Conservation (phyloP, 92 coral and sea anemone species). For the Epizoanthus illoricatus region DNA sequence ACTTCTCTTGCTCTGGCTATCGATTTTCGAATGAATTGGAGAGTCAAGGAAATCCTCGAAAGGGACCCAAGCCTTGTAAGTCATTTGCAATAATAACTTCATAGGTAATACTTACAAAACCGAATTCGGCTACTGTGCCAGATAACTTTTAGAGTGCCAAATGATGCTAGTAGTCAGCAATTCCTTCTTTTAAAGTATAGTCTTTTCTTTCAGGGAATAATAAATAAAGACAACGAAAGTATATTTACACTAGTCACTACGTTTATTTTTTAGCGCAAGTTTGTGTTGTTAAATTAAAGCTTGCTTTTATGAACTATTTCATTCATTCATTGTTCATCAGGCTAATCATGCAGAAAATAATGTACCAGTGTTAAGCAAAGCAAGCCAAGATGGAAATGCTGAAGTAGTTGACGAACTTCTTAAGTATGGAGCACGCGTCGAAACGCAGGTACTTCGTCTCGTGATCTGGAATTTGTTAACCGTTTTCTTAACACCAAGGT, state of each 20-base stretch:
- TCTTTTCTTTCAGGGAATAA: too few species aligned
- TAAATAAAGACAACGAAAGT: too few species aligned
- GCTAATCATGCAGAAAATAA: background rate
- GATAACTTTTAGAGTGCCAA: too few species aligned
- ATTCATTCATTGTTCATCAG: background rate
- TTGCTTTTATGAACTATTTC: background rate
- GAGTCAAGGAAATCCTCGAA: conserved; percentile 21
- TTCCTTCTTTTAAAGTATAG: too few species aligned
- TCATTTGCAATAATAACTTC: background rate
- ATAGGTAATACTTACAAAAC: too few species aligned
- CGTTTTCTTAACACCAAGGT: background rate
- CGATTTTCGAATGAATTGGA: conserved; percentile 12
- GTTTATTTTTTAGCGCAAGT: too few species aligned
- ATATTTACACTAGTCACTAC: too few species aligned
- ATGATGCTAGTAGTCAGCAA: too few species aligned
- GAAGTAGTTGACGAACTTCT: conserved; percentile 10
- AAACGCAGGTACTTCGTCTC: background rate
- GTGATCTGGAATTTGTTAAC: too few species aligned
- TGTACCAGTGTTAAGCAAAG: background rate
- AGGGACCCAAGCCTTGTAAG: background rate
- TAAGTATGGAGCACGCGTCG: background rate
- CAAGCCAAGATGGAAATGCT: background rate
- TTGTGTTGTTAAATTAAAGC: background rate
- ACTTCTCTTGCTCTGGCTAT: background rate
- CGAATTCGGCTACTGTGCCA: too few species aligned